Conservation (phyloP, 2,113 vertebrate species). For the Poicephalus gulielmi region DNA sequence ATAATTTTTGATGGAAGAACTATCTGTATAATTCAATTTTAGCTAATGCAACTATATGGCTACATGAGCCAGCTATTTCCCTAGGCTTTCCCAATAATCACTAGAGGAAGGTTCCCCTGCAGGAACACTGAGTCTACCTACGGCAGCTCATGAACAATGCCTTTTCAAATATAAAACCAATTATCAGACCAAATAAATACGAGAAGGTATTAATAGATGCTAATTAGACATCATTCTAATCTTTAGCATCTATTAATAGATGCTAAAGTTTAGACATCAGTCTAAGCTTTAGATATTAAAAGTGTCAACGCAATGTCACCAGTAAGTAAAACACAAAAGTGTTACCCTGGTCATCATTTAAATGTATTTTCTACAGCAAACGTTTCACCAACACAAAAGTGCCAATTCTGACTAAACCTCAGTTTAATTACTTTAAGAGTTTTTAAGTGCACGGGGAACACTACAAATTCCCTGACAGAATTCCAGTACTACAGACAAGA, state of each 20-base stretch:
- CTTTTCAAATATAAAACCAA: background rate
- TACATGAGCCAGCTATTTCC: background rate
- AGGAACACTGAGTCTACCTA: background rate
- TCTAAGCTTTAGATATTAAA: background rate
- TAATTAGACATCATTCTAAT: background rate
- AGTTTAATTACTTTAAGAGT: background rate
- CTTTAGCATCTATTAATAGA: background rate
- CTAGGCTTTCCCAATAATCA: background rate
- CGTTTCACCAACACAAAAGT: background rate
- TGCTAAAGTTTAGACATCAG: background rate
- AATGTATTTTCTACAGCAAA: background rate
- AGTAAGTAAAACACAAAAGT: background rate
- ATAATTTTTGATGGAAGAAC: background rate
- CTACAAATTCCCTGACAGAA: background rate
- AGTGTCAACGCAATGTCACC: background rate
- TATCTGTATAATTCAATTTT: background rate
- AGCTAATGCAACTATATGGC: accelerated
- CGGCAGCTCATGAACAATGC: background rate
- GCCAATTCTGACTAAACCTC: background rate
- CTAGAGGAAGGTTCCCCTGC: background rate
- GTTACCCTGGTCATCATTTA: background rate
- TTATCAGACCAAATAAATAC: background rate
- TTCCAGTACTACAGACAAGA: background rate
- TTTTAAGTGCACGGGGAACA: background rate
- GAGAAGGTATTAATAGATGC: background rate